Base-by-base conservation (phyloP, 2,113 vertebrate species). In the Perca fluviatilis region DNA sequence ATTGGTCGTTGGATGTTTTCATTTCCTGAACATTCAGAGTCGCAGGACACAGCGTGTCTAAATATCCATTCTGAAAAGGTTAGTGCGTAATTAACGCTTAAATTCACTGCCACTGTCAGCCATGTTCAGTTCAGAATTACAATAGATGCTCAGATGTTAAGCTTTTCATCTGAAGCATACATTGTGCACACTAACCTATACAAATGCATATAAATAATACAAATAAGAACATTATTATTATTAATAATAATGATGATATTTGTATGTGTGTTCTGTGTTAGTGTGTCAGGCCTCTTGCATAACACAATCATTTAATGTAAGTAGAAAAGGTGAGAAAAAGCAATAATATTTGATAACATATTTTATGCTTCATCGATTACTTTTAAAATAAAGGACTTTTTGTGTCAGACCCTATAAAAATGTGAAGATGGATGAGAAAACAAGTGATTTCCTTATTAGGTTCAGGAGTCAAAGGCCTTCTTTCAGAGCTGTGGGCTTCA, bases 401-500 rank as follows among this genome's bases (percentile, higher is more conserved):
- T 97, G 96, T 96, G 96, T 96, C 96, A 91, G 94, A 91, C 92
- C 91, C 92, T 95, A 96, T 96, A 95, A 96, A 95, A 97, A 96
- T 95, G 94, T 96, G 94, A 96, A 94, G 94, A 96, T 88, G 95
- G 95, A 97, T 97, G 96, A 95, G 96, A 98, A 98, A 98, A 97
- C 98, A 99, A 97, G 96, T 97, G 97, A 97, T 99, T 99, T 98
- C 97, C 97, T 99, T 99, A 99, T 99, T 97, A 98, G 96, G 98
- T 97, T 96, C 95, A 96, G 95, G 96, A 97, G 98, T 98, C 98
- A 98, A 98, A 97, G 98, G 96, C 96, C 97, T 96, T 95, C 94
- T 96, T 96, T 96, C 96, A 95, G 96, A 96, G 96, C 97, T 95
- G 96, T 96, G 97, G 95, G 97, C 96, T 98, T 97, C 97, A 97